phyloP scores from a whole-genome alignment of 2,888 invertebrate species.

The Andrena hattorfiana region DNA sequence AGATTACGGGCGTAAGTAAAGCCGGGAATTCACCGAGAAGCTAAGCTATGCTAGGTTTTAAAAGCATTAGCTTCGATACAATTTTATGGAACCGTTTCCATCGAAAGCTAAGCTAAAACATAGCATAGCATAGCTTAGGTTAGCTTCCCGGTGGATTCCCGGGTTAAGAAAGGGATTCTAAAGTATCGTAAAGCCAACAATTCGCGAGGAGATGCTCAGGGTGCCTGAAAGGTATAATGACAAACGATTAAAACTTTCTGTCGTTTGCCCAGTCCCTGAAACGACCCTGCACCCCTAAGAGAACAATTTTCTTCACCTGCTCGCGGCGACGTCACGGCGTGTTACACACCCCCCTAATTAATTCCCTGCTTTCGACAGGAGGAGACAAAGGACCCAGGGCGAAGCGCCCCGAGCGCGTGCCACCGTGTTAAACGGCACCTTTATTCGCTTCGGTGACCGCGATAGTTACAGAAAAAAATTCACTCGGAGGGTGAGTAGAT shows the following conservation, averaged over 20 bases:
- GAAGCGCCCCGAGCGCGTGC: constrained; percentile 12
- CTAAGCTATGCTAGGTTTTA: too few relatives aligned
- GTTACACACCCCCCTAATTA: constrained; percentile 75
- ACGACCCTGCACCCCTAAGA: constrained; percentile 19
- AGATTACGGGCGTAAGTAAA: too few relatives aligned
- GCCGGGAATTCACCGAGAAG: too few relatives aligned
- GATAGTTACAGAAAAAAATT: constrained; percentile 24
- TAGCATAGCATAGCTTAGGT: too few relatives aligned
- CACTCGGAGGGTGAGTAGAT: neutral
- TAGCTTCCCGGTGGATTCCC: too few relatives aligned
- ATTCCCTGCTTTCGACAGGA: constrained; percentile 41
- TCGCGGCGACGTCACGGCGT: constrained; percentile 76
- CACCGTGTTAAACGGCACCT: constrained; percentile 34
- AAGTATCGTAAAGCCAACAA: neutral
- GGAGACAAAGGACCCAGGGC: neutral
- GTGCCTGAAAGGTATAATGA: neutral
- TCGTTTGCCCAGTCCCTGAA: constrained; percentile 24
- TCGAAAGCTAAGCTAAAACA: too few relatives aligned
- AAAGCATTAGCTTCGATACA: too few relatives aligned
- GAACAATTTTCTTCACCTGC: constrained; percentile 77
- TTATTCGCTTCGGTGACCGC: constrained; percentile 32
- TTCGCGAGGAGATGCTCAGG: too few relatives aligned
- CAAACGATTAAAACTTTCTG: constrained; percentile 19
- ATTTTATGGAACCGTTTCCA: too few relatives aligned
- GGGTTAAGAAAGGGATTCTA: neutral